Evolutionary conservation across 2,113 vertebrate species (phyloP), one percentile per base, ranked within the genome.

Genomic region (Brienomyrus longianalis): DNA sequence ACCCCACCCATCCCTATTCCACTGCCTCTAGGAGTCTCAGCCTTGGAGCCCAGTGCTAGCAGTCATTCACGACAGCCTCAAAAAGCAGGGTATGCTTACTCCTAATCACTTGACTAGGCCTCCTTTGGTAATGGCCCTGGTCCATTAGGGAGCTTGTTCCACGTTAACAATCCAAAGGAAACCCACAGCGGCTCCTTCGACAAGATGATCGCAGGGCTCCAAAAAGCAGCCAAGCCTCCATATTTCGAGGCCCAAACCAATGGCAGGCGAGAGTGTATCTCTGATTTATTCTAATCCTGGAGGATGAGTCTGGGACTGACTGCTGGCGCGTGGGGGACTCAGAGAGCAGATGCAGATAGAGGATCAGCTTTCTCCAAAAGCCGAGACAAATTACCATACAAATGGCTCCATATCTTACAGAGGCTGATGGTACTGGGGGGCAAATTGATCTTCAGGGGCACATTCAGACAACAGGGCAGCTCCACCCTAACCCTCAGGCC

Each of bases 91-190:
- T n/a, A 31, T 8, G 23, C 85, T 80, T 43, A 80, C 48, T 35
- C 23, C 85, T 35, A n/a, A 52, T 31, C 50, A 19, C 23, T 66
- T 23, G 23, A 48, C 50, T 90, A 43, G 54, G 70, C 43, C 45
- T 51, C 43, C 87, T 39, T 90, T 83, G 86, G 74, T 88, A 87
- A 56, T 39, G 50, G 86, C 43, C 11, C 23, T 48, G 52, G 39
- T 62, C 90, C 86, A 90, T 90, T 84, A 66, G 70, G 51, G 52
- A 35, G 27, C 31, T 83, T 86, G 70, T 54, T 83, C 43, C 35
- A 48, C 52, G 48, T 90, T 88, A 83, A 90, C 13, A 7, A 70
- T 7, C 13, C n/a, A 56, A 9, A 90, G 39, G 39, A 35, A 90
- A 47, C 31, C 62, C 62, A 47, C 39, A 6, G 50, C 4, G 31